Base-by-base conservation (phyloP, 2,888 invertebrate species). In the Dioctria rufipes region DNA sequence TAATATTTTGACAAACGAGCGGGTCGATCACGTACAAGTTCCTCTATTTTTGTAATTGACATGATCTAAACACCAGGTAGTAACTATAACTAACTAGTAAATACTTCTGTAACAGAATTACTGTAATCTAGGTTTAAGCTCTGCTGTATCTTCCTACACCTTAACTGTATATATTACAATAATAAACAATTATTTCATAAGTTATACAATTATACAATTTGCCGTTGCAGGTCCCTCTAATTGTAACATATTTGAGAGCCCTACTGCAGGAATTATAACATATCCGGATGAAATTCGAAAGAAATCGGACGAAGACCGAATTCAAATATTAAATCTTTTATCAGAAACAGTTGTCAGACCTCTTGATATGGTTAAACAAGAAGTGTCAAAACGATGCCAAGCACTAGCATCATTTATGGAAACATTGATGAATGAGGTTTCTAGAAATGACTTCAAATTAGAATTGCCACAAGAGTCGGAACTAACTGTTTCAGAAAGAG, bases 321-420 rank as follows among this genome's bases (percentile, higher is more conserved):
- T 92, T 46, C 93, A 92, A 84, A 95, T 96, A 81, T 86, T 93
- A 5, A 90, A 91, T 79, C 88, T 94, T 67, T 90, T 96, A 83
- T 92, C 92, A 81, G 92, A 95, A 90, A 95, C 86, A 0, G 85
- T 89, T 3, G 86, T 87, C 0, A 85, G 88, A 78, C 90, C 91
- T 0, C 90, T 91, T 3, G 92, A 93, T 85, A 87, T 90, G 8
- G 92, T 91, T 0, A 93, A 93, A 85, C 92, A 92, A 85, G 92
- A 93, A 84, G 92, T 93, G 83, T 92, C 91, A 9, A 92, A 93
- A 83, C 91, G 93, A 9, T 94, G 94, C 85, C 93, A 94, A 86
- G 93, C 95, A 82, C 88, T 96, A 40, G 93, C 94, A 0, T 90
- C 91, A 8, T 93, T 94, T 85, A 94, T 96, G 93, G 94, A 95